Conservation (phyloP, 2,888 invertebrate species). For the Pseudococcus longispinus region DNA sequence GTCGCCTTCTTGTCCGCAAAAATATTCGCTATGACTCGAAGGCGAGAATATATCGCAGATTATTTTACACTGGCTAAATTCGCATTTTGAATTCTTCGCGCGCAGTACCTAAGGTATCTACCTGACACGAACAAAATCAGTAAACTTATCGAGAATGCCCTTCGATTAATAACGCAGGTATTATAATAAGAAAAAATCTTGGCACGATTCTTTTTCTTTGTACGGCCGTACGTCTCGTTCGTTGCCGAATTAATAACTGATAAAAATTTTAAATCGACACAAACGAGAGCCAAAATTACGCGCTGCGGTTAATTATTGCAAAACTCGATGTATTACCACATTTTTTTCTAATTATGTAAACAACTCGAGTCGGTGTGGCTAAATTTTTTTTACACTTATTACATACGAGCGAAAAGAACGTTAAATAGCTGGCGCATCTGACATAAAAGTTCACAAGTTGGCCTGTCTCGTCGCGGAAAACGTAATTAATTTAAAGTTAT, state of each 20-base stretch:
- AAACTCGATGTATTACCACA: conserved; percentile 12
- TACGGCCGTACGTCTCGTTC: too few relatives aligned
- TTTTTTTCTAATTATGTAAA: conserved; percentile 33
- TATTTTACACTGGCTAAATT: too few relatives aligned
- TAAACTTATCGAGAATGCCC: neutral
- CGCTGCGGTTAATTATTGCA: conserved; percentile 14
- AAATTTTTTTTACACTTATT: conserved; percentile 24
- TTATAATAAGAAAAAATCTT: neutral
- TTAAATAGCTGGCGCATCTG: conserved; percentile 8
- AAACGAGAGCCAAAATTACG: conserved; percentile 21
- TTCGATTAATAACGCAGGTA: neutral
- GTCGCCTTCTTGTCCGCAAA: neutral
- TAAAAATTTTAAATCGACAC: conserved; percentile 18
- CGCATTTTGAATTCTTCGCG: neutral
- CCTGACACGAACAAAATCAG: neutral
- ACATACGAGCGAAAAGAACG: neutral
- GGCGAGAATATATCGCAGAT: neutral
- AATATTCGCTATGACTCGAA: neutral
- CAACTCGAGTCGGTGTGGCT: conserved; percentile 23
- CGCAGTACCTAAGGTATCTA: neutral
- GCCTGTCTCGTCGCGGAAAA: conserved; percentile 4
- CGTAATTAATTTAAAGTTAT: neutral
- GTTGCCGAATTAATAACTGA: conserved; percentile 14
- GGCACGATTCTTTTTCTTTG: neutral
- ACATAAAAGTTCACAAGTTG: conserved; percentile 20